Evolutionary conservation across 2,888 invertebrate species (phyloP).

Genomic region (Trisateles emortualis): DNA sequence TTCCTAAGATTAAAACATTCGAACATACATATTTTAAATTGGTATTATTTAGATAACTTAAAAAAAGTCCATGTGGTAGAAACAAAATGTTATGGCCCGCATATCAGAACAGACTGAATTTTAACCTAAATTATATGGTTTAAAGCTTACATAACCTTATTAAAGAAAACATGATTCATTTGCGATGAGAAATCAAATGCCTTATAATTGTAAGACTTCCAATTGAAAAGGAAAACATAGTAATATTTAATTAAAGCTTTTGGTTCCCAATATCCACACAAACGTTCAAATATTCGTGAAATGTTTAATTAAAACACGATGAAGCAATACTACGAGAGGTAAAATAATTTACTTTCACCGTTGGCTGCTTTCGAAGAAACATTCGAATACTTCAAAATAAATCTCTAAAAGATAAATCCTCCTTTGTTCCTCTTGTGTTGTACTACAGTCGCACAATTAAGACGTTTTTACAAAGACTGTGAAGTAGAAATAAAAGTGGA

Average conservation of each 20-base stretch:
- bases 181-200: too few relatives aligned
- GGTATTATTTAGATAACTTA: too few relatives aligned
- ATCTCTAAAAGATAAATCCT: constrained; percentile 33
- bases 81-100: too few relatives aligned
- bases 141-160: too few relatives aligned
- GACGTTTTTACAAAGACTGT: constrained; percentile 47
- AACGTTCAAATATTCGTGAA: constrained; percentile 7
- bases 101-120: too few relatives aligned
- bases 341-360: constrained; percentile 22
- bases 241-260: not conserved
- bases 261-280: not conserved
- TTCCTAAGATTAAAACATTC: too few relatives aligned
- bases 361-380: constrained; percentile 10
- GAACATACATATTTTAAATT: too few relatives aligned
- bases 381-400: constrained; percentile 34
- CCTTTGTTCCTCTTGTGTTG: constrained; percentile 47
- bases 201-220: too few relatives aligned
- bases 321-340: not conserved
- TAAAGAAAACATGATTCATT: too few relatives aligned
- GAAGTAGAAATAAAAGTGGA: constrained; percentile 59
- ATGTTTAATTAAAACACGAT: constrained; percentile 8
- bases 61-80: too few relatives aligned
- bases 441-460: constrained; percentile 54
- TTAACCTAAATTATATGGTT: too few relatives aligned
- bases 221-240: not conserved